These are phyloP conservation scores for Therioaphis trifolii DNA, from an alignment of 2,888 invertebrate species.

Conservation along the genomic window DNA sequence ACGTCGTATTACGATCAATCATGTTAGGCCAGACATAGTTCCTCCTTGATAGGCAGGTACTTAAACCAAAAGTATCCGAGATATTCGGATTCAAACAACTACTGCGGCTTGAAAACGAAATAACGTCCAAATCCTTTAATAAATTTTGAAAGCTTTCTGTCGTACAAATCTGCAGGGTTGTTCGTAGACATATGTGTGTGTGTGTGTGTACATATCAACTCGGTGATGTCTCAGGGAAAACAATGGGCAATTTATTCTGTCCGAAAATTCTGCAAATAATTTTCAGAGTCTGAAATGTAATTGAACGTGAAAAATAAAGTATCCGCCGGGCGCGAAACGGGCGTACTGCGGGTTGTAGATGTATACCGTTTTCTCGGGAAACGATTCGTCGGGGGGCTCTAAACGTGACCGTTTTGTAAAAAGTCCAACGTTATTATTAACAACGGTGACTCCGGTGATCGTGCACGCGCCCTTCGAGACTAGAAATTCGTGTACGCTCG, in stretches of 20 bases:
- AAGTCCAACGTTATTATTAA: neutral
- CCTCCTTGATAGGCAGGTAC: neutral
- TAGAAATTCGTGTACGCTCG: neutral
- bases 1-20: neutral
- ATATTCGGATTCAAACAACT: conserved; percentile 27
- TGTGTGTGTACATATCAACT: neutral
- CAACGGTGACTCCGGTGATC: neutral
- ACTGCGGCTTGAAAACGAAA: conserved; percentile 31
- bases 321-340: too few relatives aligned
- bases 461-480: too few relatives aligned
- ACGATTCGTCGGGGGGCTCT: neutral
- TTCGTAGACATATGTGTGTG: neutral
- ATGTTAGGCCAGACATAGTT: neutral
- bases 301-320: conserved; percentile 3
- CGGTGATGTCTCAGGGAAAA: conserved; percentile 20
- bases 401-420: neutral
- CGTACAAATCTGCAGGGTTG: conserved; percentile 20
- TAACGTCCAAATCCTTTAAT: conserved; percentile 41
- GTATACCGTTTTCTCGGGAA: neutral
- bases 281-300: neutral
- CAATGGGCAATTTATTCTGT: conserved; percentile 29
- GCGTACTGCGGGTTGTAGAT: too few relatives aligned
- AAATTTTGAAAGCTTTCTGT: conserved; percentile 50
- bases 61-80: conserved; percentile 1
- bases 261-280: conserved; percentile 12